phyloP scores from a whole-genome alignment of 2,888 invertebrate genomes.

The Dolichomitus sp. region DNA sequence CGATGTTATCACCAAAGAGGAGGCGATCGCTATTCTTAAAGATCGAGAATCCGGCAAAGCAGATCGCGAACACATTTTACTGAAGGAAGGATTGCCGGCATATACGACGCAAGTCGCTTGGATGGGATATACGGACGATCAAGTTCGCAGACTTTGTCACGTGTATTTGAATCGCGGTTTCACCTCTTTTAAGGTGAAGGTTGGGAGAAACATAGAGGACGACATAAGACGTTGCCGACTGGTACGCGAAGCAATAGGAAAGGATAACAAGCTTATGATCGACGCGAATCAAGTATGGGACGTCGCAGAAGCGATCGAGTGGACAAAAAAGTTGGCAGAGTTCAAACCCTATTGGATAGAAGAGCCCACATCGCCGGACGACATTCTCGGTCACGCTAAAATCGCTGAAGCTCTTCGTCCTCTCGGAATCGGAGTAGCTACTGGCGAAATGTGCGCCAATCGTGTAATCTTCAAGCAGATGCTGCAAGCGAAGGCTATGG shows the following conservation, averaged over 20 bases:
- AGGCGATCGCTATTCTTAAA: conserved; percentile 91
- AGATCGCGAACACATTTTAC: conserved; percentile 89
- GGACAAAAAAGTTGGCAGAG: conserved; percentile 93
- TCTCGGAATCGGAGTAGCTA: conserved; percentile 94
- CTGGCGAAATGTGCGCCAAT: conserved; percentile 97
- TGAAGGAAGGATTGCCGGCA: conserved; percentile 92
- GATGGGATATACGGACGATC: conserved; percentile 94
- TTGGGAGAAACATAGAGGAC: conserved; percentile 93
- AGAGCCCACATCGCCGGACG: conserved; percentile 97
- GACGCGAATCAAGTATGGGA: conserved; percentile 97
- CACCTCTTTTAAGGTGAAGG: conserved; percentile 95
- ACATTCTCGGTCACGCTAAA: conserved; percentile 94
- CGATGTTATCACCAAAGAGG: conserved; percentile 94
- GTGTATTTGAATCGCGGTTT: conserved; percentile 93
- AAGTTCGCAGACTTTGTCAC: conserved; percentile 90
- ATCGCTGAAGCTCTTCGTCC: conserved; percentile 92
- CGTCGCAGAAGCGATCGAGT: conserved; percentile 93
- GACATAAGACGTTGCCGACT: conserved; percentile 91
- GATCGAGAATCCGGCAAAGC: conserved; percentile 88
- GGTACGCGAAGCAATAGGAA: conserved; percentile 92
- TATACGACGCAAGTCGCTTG: conserved; percentile 97
- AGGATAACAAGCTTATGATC: conserved; percentile 93
- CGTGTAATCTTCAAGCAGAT: conserved; percentile 97
- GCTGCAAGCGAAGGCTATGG: conserved; percentile 92
- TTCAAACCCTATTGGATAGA: conserved; percentile 96